Evolutionary conservation across 2,888 invertebrate species (phyloP).

Genomic region (Orthosia incerta): DNA sequence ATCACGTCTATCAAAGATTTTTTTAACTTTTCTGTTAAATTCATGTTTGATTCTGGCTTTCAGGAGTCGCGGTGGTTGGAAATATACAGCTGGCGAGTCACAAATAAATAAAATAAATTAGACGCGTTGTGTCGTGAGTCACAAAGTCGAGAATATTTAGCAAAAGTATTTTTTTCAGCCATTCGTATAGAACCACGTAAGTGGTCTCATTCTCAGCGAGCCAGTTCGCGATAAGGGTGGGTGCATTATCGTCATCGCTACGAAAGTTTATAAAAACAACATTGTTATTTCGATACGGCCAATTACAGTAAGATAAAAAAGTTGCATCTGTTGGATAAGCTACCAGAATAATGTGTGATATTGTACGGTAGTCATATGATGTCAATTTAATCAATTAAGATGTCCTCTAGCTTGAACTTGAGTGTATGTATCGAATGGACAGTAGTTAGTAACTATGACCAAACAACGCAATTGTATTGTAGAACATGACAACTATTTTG

Average conservation of each 20-base stretch:
- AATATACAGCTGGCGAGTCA: not conserved
- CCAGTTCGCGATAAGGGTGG: conserved; percentile 52
- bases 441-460: not conserved
- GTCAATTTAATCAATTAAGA: conserved; percentile 27
- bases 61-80: not conserved
- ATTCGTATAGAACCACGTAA: conserved; percentile 52
- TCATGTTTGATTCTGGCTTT: no score
- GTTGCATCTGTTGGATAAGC: conserved; percentile 14
- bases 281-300: conserved; percentile 35
- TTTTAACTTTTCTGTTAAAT: not conserved
- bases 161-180: conserved; percentile 16
- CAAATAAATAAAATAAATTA: not conserved
- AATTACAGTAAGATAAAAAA: conserved; percentile 32
- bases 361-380: not conserved
- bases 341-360: not conserved
- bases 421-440: not conserved
- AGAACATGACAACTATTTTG: not conserved
- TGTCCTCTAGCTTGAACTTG: conserved; percentile 3
- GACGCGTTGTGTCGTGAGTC: not conserved
- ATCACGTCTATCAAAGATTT: not conserved
- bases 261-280: conserved; percentile 44
- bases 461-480: conserved; percentile 16
- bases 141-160: conserved; percentile 14
- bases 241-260: conserved; percentile 49
- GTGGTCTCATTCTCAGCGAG: conserved; percentile 36